Percentiles rank a stretch among this genome's conserved stretches.
phyloP scores from a whole-genome alignment of 2,888 invertebrate species.

The Microctonus aethiopoides region DNA sequence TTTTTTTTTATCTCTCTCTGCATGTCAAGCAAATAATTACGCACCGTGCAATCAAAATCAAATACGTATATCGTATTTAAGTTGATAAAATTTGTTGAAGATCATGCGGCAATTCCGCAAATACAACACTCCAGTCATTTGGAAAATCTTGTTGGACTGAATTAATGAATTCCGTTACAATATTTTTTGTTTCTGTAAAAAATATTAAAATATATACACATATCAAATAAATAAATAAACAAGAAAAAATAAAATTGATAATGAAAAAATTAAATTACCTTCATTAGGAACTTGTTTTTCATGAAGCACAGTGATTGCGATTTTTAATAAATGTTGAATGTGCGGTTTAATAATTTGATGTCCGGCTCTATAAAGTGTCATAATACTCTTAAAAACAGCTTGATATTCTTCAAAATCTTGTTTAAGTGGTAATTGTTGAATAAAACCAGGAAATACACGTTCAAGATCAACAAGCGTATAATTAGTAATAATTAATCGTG shows the following conservation, averaged over 20 bases:
- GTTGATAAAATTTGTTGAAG: slow-evolving; percentile 42
- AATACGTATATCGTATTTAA: slow-evolving; percentile 5
- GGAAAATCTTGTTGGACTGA: slow-evolving; percentile 71
- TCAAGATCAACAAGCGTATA: slow-evolving; percentile 74
- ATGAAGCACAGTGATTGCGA: slow-evolving; percentile 71
- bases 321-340: slow-evolving; percentile 70
- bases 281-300: slow-evolving; percentile 70
- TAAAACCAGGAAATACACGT: slow-evolving; percentile 79
- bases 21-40: too few relatives aligned
- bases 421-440: slow-evolving; percentile 78
- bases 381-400: slow-evolving; percentile 76
- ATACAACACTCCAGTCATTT: slow-evolving; percentile 69
- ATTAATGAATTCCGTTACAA: slow-evolving; percentile 70
- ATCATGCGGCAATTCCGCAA: slow-evolving; percentile 65
- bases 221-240: slow-evolving; percentile 7
- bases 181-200: slow-evolving; percentile 68
- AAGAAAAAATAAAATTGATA: background rate
- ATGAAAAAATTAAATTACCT: slow-evolving; percentile 60
- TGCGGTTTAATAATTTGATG: slow-evolving; percentile 70
- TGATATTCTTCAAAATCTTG: slow-evolving; percentile 81
- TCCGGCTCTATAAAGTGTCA: slow-evolving; percentile 73
- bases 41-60: background rate
- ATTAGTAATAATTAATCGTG: slow-evolving; percentile 78
- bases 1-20: slow-evolving; percentile 15
- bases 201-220: slow-evolving; percentile 4